These are phyloP conservation scores for Hyphantria cunea DNA, from an alignment of 1,140 invertebrate species.

Conservation along the genomic window DNA sequence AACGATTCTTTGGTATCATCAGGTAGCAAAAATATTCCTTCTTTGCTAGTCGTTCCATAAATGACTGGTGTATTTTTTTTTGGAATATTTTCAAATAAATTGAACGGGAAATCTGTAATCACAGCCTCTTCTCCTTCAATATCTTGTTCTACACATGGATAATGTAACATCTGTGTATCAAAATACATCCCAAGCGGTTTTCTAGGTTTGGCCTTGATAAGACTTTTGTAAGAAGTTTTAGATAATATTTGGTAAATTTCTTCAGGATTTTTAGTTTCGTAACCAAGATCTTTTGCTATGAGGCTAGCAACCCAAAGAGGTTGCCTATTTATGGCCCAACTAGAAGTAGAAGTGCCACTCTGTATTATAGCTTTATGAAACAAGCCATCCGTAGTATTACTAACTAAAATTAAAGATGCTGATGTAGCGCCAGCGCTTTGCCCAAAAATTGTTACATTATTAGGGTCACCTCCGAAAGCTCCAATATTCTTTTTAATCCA, in stretches of 20 bases:
- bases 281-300: constrained; percentile 55
- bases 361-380: constrained; percentile 82
- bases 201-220: constrained; percentile 45
- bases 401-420: constrained; percentile 60
- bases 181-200: constrained; percentile 60
- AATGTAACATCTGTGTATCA: constrained; percentile 59
- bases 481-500: constrained; percentile 84
- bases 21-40: constrained; percentile 63
- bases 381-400: constrained; percentile 58
- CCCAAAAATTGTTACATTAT: constrained; percentile 76
- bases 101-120: constrained; percentile 63
- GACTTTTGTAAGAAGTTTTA: constrained; percentile 47
- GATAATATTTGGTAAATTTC: constrained; percentile 64
- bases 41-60: constrained; percentile 57
- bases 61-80: constrained; percentile 64
- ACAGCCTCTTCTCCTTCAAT: constrained; percentile 54
- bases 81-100: constrained; percentile 50
- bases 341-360: constrained; percentile 86
- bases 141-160: constrained; percentile 64
- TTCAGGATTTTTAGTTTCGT: constrained; percentile 55
- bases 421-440: constrained; percentile 73
- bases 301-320: constrained; percentile 62
- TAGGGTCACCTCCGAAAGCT: constrained; percentile 76
- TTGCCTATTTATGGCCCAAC: constrained; percentile 82
- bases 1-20: constrained; percentile 49